phyloP scores from a whole-genome alignment of 53 echinoderm and acorn worm genomes.

The Paracentrotus lividus region DNA sequence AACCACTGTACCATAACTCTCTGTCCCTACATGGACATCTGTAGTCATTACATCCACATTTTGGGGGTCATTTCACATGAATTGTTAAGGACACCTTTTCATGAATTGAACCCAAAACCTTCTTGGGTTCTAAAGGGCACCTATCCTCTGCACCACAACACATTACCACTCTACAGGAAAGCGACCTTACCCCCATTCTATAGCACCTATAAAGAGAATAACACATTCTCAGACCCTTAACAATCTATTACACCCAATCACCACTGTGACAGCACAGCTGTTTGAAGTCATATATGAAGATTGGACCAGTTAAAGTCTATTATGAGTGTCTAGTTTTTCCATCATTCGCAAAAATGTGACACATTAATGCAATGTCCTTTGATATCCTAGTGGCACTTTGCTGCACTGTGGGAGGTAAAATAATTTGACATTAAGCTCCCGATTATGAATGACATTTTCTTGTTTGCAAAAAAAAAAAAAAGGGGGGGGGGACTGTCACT shows the following conservation, averaged over 20 bases:
- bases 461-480: neutral
- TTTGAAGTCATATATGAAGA: neutral
- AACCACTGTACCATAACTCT: too few relatives aligned
- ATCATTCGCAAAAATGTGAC: neutral
- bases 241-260: constrained; percentile 9
- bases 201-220: neutral
- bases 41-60: too few relatives aligned
- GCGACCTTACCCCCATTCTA: neutral
- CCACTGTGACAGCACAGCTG: neutral
- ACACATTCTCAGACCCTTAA: neutral
- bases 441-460: neutral
- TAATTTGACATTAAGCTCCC: constrained; percentile 15
- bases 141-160: neutral
- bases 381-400: neutral
- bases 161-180: neutral
- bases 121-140: neutral
- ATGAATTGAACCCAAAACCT: neutral
- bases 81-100: neutral
- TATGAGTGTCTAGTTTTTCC: neutral
- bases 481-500: neutral
- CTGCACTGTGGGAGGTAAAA: constrained; percentile 5
- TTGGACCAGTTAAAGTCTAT: neutral
- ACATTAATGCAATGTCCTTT: neutral
- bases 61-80: too few relatives aligned
- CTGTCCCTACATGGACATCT: too few relatives aligned